These are phyloP conservation scores for Mionectes macconnelli DNA, from an alignment of 2,113 vertebrate species.

Conservation along the genomic window DNA sequence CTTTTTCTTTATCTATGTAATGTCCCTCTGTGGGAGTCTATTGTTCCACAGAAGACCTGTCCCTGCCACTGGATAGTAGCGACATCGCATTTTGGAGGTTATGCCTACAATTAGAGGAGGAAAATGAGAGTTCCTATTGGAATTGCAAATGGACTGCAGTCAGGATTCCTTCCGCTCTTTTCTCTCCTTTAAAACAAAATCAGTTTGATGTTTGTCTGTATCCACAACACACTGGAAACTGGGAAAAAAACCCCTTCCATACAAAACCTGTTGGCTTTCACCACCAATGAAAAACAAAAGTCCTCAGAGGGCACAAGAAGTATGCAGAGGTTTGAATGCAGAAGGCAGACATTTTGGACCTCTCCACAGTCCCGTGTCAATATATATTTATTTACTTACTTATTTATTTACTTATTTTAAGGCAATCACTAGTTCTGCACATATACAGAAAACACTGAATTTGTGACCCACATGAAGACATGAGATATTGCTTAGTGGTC, in stretches of 20 bases:
- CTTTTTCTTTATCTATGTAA: not conserved
- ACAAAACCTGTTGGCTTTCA: not conserved
- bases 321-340: not conserved
- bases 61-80: not conserved
- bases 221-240: not conserved
- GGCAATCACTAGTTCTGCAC: not conserved
- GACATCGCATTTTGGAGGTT: not conserved
- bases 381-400: not conserved
- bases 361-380: accelerated
- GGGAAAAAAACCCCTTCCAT: not conserved
- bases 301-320: not conserved
- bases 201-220: accelerated
- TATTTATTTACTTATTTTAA: not conserved
- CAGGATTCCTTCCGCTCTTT: not conserved
- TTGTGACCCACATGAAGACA: not conserved
- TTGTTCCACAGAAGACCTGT: not conserved
- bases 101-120: not conserved
- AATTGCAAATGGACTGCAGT: not conserved
- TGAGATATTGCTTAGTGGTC: not conserved
- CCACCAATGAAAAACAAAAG: not conserved
- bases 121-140: not conserved
- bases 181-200: not conserved
- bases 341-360: not conserved
- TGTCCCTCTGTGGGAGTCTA: not conserved
- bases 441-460: not conserved